A percentile compares a stretch with the other conserved stretches of the same genome.
Evolutionary conservation across 2,797 vertebrate genomes (phyloP).

Genomic region (Potorous gilbertii): DNA sequence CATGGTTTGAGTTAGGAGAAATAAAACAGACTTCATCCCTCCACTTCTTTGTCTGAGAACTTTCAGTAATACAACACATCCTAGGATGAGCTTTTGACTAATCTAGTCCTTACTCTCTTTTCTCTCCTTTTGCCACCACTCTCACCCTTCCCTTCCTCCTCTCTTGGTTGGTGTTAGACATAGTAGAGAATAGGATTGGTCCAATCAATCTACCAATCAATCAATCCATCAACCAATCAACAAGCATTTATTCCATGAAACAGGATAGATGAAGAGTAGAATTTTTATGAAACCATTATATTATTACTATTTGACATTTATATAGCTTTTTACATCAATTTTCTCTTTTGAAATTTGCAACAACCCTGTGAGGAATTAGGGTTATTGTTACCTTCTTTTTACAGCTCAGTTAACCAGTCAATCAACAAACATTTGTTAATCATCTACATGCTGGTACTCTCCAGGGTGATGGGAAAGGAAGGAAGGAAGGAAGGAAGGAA

Average conservation of each 20-base stretch:
- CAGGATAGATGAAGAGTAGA: background rate
- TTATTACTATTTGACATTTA: background rate
- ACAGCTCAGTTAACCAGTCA: background rate
- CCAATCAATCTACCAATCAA: background rate
- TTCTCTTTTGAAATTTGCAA: background rate
- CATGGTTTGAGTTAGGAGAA: background rate
- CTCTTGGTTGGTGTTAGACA: background rate
- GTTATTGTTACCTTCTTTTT: background rate
- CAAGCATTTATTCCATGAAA: constrained; percentile 18
- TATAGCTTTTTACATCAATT: background rate
- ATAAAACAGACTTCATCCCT: background rate
- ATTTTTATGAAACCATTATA: background rate
- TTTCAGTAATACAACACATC: background rate
- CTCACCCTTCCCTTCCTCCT: background rate
- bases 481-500: too few species aligned
- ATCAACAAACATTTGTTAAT: background rate
- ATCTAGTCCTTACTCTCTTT: background rate
- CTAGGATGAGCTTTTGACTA: background rate
- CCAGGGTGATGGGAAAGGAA: background rate
- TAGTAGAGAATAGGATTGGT: background rate
- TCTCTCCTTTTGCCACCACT: background rate
- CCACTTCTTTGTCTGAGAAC: background rate
- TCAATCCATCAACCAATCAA: background rate
- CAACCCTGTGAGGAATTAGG: background rate
- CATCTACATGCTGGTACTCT: background rate